phyloP scores from a whole-genome alignment of 92 coral and sea anemone species.

The Epizoanthus scotinus region DNA sequence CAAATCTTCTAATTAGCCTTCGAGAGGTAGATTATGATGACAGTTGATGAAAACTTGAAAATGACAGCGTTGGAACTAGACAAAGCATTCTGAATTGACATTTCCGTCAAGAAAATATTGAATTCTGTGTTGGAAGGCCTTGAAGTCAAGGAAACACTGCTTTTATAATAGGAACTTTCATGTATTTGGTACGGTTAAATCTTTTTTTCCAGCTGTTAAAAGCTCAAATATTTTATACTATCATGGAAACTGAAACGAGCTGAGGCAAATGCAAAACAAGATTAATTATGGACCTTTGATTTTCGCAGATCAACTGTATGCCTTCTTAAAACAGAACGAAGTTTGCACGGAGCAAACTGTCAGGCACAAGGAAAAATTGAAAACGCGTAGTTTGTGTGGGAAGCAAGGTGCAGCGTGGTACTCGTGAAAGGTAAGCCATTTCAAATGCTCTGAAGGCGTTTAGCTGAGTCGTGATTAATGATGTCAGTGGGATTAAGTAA shows the following conservation, averaged over 20 bases:
- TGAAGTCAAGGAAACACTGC: conserved; percentile 38
- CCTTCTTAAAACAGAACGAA: neutral
- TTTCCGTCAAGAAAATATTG: conserved; percentile 25
- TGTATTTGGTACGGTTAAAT: neutral
- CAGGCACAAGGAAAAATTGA: neutral
- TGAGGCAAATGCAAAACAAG: neutral
- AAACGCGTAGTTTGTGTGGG: neutral
- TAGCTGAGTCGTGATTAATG: neutral
- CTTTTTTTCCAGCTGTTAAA: conserved; percentile 19
- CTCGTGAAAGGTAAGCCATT: conserved; percentile 24
- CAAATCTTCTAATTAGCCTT: conserved; percentile 20
- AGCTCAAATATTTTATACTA: conserved; percentile 13
- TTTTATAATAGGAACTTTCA: conserved; percentile 5
- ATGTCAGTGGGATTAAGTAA: neutral
- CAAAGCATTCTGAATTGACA: conserved; percentile 26
- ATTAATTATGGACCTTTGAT: conserved; percentile 1
- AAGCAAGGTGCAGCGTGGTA: neutral
- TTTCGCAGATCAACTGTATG: conserved; percentile 5
- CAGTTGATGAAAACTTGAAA: conserved; percentile 13
- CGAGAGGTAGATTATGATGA: conserved; percentile 16
- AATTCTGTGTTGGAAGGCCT: conserved; percentile 11
- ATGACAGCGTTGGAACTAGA: neutral
- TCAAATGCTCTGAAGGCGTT: neutral
- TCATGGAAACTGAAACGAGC: conserved; percentile 1
- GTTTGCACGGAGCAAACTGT: neutral